Conservation (phyloP, 1,140 invertebrate species). For the Ctenoplectra terminalis region DNA sequence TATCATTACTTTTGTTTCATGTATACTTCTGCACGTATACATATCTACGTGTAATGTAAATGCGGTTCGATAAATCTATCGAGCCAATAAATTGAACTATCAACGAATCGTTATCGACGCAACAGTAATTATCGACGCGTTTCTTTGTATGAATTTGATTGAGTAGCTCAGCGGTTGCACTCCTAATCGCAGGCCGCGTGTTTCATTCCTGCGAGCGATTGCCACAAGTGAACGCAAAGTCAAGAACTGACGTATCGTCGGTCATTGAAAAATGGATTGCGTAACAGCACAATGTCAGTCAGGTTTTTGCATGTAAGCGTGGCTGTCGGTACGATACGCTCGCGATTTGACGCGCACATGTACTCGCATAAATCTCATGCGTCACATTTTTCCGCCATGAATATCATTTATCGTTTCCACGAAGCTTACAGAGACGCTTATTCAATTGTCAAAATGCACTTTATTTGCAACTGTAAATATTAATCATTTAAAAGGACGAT, state of each 20-base stretch:
- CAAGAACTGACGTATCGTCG: constrained; percentile 21
- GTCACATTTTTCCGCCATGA: no score
- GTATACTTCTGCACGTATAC: no score
- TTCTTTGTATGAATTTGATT: neutral
- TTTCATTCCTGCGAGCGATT: neutral
- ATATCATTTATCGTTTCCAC: no score
- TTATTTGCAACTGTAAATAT: no score
- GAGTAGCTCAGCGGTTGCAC: neutral
- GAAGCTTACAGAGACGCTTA: no score
- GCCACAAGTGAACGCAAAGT: constrained; percentile 23
- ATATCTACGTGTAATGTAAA: no score
- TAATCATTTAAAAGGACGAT: no score
- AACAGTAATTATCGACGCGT: neutral
- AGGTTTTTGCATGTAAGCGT: neutral
- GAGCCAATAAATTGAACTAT: neutral
- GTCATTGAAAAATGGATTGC: constrained; percentile 39
- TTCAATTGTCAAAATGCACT: no score
- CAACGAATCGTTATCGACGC: neutral
- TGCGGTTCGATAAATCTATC: neutral
- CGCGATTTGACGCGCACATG: neutral
- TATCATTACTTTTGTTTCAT: no score
- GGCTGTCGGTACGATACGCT: neutral
- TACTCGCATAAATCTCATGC: neutral
- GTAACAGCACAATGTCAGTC: neutral
- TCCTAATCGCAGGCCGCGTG: neutral